Percentiles rank a stretch among this genome's conserved stretches.
Conservation (phyloP, 2,797 vertebrate species). For the Avahi laniger region DNA sequence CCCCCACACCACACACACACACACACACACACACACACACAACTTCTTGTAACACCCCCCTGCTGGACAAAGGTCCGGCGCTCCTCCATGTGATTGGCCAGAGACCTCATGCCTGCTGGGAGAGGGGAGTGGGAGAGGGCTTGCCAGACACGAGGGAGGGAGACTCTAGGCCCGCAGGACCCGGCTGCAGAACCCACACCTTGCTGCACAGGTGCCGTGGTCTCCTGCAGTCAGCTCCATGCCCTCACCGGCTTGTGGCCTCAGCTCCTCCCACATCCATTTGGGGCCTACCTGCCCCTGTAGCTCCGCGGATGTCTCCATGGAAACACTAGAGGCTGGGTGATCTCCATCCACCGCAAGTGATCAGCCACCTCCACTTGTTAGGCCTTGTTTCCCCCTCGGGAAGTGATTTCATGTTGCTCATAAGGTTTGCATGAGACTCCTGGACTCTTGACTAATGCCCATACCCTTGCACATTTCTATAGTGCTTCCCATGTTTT, state of each 20-base stretch:
- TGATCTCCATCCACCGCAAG: neutral
- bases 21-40: neutral
- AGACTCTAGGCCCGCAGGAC: neutral
- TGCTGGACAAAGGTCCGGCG: neutral
- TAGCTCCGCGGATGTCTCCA: neutral
- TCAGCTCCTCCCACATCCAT: neutral
- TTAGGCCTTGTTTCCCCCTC: neutral
- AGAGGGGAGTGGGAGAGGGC: neutral
- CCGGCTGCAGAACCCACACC: fast-evolving
- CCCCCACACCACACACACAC: neutral
- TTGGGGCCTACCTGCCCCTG: neutral
- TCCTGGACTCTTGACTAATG: neutral
- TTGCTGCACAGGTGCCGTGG: neutral
- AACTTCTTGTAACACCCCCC: neutral
- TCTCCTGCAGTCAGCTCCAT: neutral
- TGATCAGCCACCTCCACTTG: neutral
- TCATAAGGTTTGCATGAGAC: neutral
- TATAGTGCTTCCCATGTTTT: neutral
- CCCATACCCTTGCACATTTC: neutral
- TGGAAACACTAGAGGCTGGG: neutral
- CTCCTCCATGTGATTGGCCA: conserved; percentile 65
- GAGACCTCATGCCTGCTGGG: conserved; percentile 43
- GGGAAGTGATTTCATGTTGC: neutral
- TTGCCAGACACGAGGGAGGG: neutral
- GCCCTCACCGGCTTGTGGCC: neutral